phyloP scores from a whole-genome alignment of 2,113 vertebrate species.

The Campylorhamphus procurvoides region DNA sequence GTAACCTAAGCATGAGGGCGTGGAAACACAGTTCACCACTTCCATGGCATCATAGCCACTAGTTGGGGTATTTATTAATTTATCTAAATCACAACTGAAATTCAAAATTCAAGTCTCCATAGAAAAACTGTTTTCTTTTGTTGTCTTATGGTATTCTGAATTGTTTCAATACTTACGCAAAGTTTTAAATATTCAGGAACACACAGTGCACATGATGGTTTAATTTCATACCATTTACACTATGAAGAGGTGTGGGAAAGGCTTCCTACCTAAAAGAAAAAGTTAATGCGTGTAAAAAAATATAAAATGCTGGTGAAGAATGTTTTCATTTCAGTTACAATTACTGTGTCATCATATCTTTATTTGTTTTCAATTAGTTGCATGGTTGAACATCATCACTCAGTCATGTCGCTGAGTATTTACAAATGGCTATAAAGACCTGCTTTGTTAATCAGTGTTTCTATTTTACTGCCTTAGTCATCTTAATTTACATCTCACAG shows the following conservation, averaged over 20 bases:
- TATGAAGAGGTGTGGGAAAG: neutral
- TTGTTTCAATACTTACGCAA: neutral
- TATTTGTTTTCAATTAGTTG: constrained; percentile 63
- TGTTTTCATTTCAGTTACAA: constrained; percentile 44
- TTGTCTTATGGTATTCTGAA: neutral
- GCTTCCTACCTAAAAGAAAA: neutral
- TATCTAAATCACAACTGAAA: neutral
- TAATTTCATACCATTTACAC: neutral
- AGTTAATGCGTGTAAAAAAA: neutral
- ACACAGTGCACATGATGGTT: neutral
- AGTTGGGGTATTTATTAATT: neutral
- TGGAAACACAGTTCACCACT: neutral
- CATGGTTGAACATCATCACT: neutral
- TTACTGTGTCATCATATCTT: constrained; percentile 19
- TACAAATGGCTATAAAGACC: constrained; percentile 1
- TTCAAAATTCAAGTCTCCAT: neutral
- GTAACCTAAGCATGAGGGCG: neutral
- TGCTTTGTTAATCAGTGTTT: constrained; percentile 31
- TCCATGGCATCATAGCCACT: neutral
- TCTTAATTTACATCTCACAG: neutral
- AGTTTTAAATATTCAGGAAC: neutral
- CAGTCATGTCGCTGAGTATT: neutral
- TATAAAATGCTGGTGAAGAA: neutral
- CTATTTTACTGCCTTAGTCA: neutral
- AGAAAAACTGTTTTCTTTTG: neutral